A percentile compares a stretch with the other conserved stretches of the same genome.
phyloP scores from a whole-genome alignment of 1,140 invertebrate species.

The Chrysoperla carnea region DNA sequence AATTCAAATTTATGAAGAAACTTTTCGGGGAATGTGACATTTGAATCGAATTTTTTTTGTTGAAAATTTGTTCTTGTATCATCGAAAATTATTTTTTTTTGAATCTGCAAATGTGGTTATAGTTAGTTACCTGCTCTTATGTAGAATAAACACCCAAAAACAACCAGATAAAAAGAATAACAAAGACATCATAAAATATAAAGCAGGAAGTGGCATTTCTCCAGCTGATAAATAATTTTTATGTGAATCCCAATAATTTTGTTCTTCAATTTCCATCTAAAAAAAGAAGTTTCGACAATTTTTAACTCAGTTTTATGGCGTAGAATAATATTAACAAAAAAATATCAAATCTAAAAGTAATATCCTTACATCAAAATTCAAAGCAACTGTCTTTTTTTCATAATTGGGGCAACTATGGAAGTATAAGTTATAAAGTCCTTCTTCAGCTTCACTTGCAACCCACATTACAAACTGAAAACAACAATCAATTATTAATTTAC shows the following conservation, averaged over 20 bases:
- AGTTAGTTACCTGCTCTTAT: slow-evolving; percentile 56
- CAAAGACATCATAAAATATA: slow-evolving; percentile 84
- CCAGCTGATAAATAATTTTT: slow-evolving; percentile 91
- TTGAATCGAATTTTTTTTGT: too few relatives aligned
- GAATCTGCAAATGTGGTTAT: too few relatives aligned
- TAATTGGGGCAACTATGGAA: slow-evolving; percentile 86
- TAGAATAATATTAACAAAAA: not conserved
- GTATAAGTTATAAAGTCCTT: slow-evolving; percentile 88
- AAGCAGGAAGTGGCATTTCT: slow-evolving; percentile 82
- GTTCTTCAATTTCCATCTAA: slow-evolving; percentile 70
- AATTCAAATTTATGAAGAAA: too few relatives aligned
- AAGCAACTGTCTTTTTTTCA: slow-evolving; percentile 13
- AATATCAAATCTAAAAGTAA: not conserved
- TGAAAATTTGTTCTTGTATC: too few relatives aligned
- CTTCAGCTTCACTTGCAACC: slow-evolving; percentile 56
- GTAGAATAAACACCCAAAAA: slow-evolving; percentile 83
- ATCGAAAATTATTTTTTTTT: too few relatives aligned
- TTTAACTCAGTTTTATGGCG: too few relatives aligned
- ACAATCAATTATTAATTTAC: slow-evolving; percentile 11
- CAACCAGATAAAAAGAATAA: slow-evolving; percentile 77
- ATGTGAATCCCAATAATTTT: slow-evolving; percentile 33
- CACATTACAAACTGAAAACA: slow-evolving; percentile 63
- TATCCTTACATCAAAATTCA: slow-evolving; percentile 25
- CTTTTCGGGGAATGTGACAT: too few relatives aligned
- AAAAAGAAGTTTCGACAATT: slow-evolving; percentile 13